These are phyloP conservation scores for Apteryx owenii DNA, from an alignment of 2,113 vertebrate species.

Conservation along the genomic window DNA sequence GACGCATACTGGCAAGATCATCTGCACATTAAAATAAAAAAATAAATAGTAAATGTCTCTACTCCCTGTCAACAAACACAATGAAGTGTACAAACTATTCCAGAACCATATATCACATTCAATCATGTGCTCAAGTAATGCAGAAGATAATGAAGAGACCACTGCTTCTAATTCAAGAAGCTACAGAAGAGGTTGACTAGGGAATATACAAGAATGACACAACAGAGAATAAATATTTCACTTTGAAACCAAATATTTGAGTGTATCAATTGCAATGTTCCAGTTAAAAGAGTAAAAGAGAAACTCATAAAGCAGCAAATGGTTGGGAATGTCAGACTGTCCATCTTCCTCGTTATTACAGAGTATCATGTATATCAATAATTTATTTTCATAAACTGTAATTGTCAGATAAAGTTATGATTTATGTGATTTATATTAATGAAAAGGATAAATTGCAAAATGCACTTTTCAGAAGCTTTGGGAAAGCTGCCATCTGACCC, in stretches of 20 bases:
- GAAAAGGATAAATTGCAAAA: neutral
- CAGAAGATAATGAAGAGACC: neutral
- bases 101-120: neutral
- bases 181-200: neutral
- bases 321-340: neutral
- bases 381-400: neutral
- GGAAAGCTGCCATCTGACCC: neutral
- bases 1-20: neutral
- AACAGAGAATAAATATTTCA: neutral
- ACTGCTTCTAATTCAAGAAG: neutral
- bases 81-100: neutral
- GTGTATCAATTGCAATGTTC: neutral
- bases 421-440: neutral
- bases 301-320: neutral
- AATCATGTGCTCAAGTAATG: neutral
- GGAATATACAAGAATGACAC: neutral
- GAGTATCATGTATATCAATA: neutral
- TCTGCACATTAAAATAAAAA: neutral
- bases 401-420: neutral
- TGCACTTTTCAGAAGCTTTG: neutral
- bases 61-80: neutral
- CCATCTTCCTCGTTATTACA: neutral
- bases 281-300: neutral
- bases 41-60: neutral
- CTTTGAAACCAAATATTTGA: neutral